Conservation (phyloP, 2,888 invertebrate genomes). For the Plemyria rubiginata region DNA sequence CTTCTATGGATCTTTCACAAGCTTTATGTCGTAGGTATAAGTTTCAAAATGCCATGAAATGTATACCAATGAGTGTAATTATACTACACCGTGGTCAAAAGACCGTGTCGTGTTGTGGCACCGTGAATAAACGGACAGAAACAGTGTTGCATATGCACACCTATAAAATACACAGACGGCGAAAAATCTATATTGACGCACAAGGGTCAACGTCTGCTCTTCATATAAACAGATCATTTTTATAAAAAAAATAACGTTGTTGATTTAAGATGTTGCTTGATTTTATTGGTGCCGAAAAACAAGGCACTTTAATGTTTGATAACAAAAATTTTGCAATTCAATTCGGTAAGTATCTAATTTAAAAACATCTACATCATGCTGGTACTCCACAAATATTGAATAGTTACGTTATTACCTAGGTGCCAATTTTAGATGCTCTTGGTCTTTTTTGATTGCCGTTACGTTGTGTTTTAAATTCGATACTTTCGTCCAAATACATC, state of each 20-base stretch:
- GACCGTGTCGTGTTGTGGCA: constrained; percentile 74
- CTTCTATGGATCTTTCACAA: constrained; percentile 15
- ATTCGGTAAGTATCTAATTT: too few relatives aligned
- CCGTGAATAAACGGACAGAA: constrained; percentile 78
- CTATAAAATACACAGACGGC: constrained; percentile 62
- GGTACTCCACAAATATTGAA: too few relatives aligned
- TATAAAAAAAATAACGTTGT: neutral
- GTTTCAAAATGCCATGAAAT: constrained; percentile 36
- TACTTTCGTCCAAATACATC: neutral
- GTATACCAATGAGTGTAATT: constrained; percentile 25
- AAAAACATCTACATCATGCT: too few relatives aligned
- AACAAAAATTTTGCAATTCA: too few relatives aligned
- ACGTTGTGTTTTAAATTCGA: neutral
- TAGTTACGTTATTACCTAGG: too few relatives aligned
- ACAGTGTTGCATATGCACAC: constrained; percentile 65
- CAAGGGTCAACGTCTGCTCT: constrained; percentile 17
- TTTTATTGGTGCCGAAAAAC: neutral
- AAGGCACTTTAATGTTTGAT: neutral
- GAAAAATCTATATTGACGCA: constrained; percentile 43
- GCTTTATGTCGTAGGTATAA: constrained; percentile 33
- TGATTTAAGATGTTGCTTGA: neutral
- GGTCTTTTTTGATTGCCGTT: neutral
- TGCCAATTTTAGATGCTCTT: too few relatives aligned
- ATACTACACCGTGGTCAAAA: constrained; percentile 46
- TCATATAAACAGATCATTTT: neutral